A percentile compares a stretch with the other conserved stretches of the same genome.
phyloP scores from a whole-genome alignment of 1,140 invertebrate genomes.

The Cephus cinctus region DNA sequence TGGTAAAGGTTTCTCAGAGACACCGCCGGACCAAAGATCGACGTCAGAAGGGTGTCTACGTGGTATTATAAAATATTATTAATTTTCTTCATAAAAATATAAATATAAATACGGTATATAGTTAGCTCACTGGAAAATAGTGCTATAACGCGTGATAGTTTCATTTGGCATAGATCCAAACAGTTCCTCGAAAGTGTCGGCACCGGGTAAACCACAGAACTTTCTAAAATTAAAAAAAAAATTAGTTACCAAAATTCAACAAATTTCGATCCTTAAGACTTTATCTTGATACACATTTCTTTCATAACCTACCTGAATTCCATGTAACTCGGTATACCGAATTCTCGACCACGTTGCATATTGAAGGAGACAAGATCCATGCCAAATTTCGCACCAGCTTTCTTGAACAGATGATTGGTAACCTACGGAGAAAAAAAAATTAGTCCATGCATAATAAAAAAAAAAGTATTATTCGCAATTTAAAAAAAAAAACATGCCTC shows the following conservation, averaged over 20 bases:
- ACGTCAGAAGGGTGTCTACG: constrained; percentile 79
- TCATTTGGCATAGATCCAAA: constrained; percentile 87
- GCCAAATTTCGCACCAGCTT: constrained; percentile 80
- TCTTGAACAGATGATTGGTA: constrained; percentile 89
- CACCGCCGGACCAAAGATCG: constrained; percentile 91
- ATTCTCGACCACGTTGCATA: constrained; percentile 90
- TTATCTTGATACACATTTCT: neutral
- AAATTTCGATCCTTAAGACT: neutral
- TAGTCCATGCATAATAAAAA: neutral
- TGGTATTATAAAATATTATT: neutral
- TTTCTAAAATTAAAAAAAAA: constrained; percentile 59
- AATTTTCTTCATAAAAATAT: neutral
- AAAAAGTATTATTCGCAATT: neutral
- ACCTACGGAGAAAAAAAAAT: constrained; percentile 51
- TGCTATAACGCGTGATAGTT: constrained; percentile 74
- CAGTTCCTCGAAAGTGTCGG: constrained; percentile 80
- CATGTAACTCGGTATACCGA: constrained; percentile 90
- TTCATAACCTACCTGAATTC: constrained; percentile 65
- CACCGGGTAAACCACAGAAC: constrained; percentile 83
- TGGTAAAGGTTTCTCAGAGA: constrained; percentile 82
- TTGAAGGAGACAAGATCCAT: constrained; percentile 94
- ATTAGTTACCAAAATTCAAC: neutral
- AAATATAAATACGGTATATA: constrained; percentile 3
- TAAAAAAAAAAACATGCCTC: constrained; percentile 61
- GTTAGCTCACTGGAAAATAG: constrained; percentile 70